Evolutionary conservation across 1,140 invertebrate genomes (phyloP).

Genomic region (Subanguina moxae): DNA sequence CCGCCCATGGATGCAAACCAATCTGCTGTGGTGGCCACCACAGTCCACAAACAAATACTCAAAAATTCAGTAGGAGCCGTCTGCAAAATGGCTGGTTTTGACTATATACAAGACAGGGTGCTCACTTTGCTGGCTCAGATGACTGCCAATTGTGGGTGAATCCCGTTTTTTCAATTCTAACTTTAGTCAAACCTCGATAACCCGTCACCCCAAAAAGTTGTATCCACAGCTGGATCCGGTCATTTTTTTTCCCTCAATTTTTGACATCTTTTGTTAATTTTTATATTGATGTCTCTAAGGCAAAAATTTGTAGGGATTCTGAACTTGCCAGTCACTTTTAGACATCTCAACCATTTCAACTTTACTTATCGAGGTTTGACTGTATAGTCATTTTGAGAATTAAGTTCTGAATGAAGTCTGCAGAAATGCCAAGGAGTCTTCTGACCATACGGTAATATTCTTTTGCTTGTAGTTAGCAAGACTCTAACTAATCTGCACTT

Average conservation of each 20-base stretch:
- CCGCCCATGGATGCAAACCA: neutral
- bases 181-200: no score
- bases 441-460: neutral
- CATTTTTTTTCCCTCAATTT: no score
- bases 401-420: neutral
- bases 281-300: no score
- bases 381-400: neutral
- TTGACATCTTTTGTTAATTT: no score
- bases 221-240: no score
- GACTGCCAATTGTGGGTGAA: constrained; percentile 1
- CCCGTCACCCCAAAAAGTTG: no score
- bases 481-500: no score
- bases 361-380: no score
- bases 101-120: neutral
- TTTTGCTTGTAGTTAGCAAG: no score
- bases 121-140: neutral
- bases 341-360: no score
- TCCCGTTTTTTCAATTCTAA: neutral
- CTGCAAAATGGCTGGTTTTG: constrained; percentile 7
- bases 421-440: neutral
- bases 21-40: neutral
- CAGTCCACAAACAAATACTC: neutral
- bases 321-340: no score
- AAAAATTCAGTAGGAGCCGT: neutral
- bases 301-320: no score